Evolutionary conservation across 2,797 vertebrate species (phyloP).

Genomic region (Neosilurus hyrtlii): DNA sequence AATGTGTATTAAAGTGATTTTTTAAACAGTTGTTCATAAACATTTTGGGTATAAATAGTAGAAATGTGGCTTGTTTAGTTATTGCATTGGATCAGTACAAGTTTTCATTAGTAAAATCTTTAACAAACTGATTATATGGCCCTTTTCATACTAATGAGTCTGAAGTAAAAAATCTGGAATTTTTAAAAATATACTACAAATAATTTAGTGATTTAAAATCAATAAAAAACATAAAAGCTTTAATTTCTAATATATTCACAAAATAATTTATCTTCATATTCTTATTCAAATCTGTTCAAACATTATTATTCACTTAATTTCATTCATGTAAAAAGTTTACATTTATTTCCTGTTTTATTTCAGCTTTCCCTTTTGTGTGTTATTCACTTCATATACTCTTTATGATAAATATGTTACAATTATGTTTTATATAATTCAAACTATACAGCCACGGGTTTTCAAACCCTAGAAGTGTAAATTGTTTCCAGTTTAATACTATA

Average conservation of each 20-base stretch:
- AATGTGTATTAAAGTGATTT: slow-evolving; percentile 3
- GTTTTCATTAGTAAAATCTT: neutral
- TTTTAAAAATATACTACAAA: neutral
- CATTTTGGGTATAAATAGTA: slow-evolving; percentile 13
- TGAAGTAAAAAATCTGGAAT: neutral
- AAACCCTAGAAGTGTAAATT: neutral
- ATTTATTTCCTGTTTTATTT: neutral
- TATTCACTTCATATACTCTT: neutral
- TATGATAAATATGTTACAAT: neutral
- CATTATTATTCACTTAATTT: neutral
- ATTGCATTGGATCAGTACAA: neutral
- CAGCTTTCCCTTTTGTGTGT: neutral
- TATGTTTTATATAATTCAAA: neutral
- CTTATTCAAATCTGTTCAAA: neutral
- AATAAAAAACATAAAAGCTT: neutral
- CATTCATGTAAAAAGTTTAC: too few relatives aligned
- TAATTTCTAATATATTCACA: neutral
- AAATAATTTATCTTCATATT: neutral
- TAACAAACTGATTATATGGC: neutral
- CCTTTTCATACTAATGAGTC: neutral
- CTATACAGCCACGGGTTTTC: neutral
- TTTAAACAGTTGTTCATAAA: neutral
- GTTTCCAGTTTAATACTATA: slow-evolving; percentile 10
- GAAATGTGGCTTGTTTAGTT: slow-evolving; percentile 1
- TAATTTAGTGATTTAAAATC: neutral